Evolutionary conservation across 2,113 vertebrate species (phyloP).

Genomic region (Silurus asotus): DNA sequence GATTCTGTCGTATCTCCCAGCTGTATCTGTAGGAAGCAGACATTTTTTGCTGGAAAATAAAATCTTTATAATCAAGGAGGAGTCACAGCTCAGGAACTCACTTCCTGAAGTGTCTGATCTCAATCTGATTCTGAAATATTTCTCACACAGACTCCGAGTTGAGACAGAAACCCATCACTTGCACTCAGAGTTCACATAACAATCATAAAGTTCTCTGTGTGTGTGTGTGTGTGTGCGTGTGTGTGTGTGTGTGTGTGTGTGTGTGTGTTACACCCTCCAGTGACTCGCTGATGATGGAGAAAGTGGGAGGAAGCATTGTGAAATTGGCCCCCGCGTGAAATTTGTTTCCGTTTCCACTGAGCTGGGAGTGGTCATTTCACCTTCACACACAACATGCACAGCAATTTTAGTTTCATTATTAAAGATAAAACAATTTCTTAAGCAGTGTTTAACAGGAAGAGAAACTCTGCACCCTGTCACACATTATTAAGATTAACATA

Average conservation of each 20-base stretch:
- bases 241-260: not conserved
- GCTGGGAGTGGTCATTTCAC: not conserved
- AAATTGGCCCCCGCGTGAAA: not conserved
- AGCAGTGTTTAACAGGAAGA: constrained; percentile 57
- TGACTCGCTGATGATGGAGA: not conserved
- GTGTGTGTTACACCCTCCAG: not conserved
- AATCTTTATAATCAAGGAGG: not conserved
- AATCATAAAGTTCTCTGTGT: not conserved
- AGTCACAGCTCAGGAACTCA: not conserved
- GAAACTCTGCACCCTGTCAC: constrained; percentile 54
- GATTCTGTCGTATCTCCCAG: not conserved
- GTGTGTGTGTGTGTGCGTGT: not conserved
- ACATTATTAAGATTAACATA: too few relatives aligned
- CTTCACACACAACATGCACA: not conserved
- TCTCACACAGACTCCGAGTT: not conserved
- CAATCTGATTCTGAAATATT: not conserved
- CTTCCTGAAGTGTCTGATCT: not conserved
- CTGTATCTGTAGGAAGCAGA: not conserved
- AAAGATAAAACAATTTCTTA: constrained; percentile 50
- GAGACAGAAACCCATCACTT: not conserved
- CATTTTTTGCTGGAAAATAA: not conserved
- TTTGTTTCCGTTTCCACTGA: not conserved
- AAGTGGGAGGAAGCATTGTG: constrained; percentile 38
- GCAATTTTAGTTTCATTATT: not conserved
- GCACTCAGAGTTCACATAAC: not conserved